Conservation (phyloP, 2,113 vertebrate genomes). For the Crocuta crocuta region DNA sequence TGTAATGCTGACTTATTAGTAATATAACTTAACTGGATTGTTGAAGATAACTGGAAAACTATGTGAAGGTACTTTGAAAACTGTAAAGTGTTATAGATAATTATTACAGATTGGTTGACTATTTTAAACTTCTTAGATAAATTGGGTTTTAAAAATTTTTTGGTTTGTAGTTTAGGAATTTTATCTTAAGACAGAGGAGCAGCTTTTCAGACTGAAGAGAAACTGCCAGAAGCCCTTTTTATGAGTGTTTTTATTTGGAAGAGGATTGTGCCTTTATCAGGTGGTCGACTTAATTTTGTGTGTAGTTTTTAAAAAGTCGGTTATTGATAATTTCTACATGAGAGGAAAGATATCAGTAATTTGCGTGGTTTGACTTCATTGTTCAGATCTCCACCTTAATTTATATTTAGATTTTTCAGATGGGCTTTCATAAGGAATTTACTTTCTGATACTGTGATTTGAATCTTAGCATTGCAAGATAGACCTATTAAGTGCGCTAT, state of each 20-base stretch:
- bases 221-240: conserved; percentile 14
- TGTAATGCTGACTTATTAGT: conserved; percentile 43
- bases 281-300: conserved; percentile 28
- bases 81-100: neutral
- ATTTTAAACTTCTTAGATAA: conserved; percentile 43
- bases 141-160: conserved; percentile 24
- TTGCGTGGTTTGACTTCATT: conserved; percentile 24
- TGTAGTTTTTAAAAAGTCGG: conserved; percentile 27
- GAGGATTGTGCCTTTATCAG: conserved; percentile 13
- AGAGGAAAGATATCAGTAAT: neutral
- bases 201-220: conserved; percentile 37
- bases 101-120: conserved; percentile 40
- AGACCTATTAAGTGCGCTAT: neutral
- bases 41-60: conserved; percentile 36
- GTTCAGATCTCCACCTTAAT: neutral
- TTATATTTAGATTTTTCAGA: conserved; percentile 51
- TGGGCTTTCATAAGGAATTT: conserved; percentile 6
- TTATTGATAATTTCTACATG: neutral
- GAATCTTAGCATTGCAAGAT: conserved; percentile 37
- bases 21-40: conserved; percentile 27
- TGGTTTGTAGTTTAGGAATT: neutral
- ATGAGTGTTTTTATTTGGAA: conserved; percentile 28
- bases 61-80: conserved; percentile 49
- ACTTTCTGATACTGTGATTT: neutral
- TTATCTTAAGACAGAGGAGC: conserved; percentile 12